Conservation (phyloP, 2,797 vertebrate genomes). For the Sphenodon punctatus region DNA sequence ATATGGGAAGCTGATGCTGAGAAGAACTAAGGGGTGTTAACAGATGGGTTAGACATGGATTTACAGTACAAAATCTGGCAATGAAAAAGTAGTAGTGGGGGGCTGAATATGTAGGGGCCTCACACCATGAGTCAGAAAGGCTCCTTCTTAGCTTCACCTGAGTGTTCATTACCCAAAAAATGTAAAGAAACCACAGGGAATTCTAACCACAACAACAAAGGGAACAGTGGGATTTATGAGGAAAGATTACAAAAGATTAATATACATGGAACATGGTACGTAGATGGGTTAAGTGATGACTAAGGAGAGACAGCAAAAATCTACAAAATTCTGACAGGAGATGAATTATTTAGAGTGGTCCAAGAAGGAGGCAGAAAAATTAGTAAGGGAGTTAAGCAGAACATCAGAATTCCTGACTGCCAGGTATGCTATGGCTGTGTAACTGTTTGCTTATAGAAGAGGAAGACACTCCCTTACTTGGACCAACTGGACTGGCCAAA, state of each 20-base stretch:
- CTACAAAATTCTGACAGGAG: neutral
- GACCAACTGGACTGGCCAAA: neutral
- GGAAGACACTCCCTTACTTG: neutral
- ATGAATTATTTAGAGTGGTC: neutral
- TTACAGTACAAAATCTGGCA: conserved; percentile 3
- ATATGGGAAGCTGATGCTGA: conserved; percentile 13
- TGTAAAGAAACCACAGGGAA: neutral
- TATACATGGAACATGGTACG: neutral
- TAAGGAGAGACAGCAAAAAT: neutral
- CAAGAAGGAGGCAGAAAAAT: neutral
- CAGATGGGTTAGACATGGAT: neutral
- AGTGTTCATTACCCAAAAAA: neutral
- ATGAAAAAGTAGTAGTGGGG: neutral
- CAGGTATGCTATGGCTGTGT: neutral
- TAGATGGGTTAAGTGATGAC: neutral
- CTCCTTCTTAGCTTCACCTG: neutral
- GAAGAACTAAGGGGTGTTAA: conserved; percentile 21
- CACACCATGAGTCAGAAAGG: neutral
- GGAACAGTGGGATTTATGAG: neutral
- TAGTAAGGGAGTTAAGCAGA: neutral
- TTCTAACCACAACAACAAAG: neutral
- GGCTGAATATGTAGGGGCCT: neutral
- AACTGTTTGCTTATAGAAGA: neutral
- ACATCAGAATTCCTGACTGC: neutral
- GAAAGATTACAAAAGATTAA: too few relatives aligned